Evolutionary conservation across 2,797 vertebrate species (phyloP), one percentile per base, ranked within the genome.

Genomic region (Gadopsis marmoratus): DNA sequence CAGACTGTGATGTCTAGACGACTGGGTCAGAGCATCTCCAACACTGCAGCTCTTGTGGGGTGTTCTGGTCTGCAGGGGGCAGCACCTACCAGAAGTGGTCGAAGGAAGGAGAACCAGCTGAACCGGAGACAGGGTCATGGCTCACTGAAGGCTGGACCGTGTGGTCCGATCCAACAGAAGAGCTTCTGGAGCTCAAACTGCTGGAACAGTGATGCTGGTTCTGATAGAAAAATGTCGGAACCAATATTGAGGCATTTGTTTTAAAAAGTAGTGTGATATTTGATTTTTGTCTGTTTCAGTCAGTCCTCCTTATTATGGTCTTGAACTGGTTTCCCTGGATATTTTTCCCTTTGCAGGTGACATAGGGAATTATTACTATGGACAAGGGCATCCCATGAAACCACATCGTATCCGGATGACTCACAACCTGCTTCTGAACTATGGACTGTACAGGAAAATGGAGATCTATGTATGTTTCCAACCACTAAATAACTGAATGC

Each of bases 371-470:
- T 98, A 98, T 85, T 97, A 97, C 86, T 97, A 98, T 83, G 97
- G 97, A 74, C 97, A 98, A 82, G 97, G 97, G 10, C 97, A 98
- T 90, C 97, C 97, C 31, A 98, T 98, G 97, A 98, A 98, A 90
- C 97, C 97, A n/a, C 97, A 98, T 50, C 94, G 97, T 76, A 97
- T 98, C 76, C 96, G 97, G 71, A 97, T 98, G 97, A 98, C 97
- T 59, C 97, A 98, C 91, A 98, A 98, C 90, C 95, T 98, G 84
- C 95, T 98, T 66, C 90, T 98, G 71, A 98, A 98, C 93, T 98
- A 98, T 89, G 97, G 97, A 74, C 96, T 97, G 43, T 98, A 98
- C 94, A 96, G 97, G 90, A 98, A 98, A 93, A 98, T 98, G 97
- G 97, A 98, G 94, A 97, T 98, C 87, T 98, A 98, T 76, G 97